These are phyloP conservation scores for Isoperla grammatica DNA, from an alignment of 2,888 invertebrate species.

Conservation along the genomic window DNA sequence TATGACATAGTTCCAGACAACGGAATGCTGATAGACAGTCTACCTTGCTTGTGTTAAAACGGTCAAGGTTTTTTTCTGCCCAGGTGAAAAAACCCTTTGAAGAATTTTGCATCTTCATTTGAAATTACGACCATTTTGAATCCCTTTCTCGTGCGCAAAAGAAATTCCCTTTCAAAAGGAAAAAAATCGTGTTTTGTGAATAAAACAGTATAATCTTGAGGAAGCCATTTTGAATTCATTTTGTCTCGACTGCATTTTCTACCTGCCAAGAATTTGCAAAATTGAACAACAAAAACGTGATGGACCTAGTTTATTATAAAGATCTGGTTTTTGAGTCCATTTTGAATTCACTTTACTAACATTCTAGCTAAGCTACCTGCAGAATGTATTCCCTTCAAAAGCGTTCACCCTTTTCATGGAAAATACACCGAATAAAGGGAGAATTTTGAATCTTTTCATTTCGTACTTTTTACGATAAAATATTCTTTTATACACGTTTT, in stretches of 20 bases:
- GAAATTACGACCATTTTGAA: constrained; percentile 11
- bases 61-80: too few species aligned
- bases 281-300: constrained; percentile 21
- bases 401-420: constrained; percentile 15
- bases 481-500: constrained; percentile 25
- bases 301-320: constrained; percentile 17
- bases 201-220: constrained; percentile 6
- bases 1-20: too few species aligned
- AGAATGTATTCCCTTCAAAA: constrained; percentile 4
- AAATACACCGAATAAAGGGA: constrained; percentile 13
- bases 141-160: constrained; percentile 8
- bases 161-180: constrained; percentile 10
- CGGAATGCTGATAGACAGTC: too few species aligned
- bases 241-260: constrained; percentile 24
- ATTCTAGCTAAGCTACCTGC: constrained; percentile 8
- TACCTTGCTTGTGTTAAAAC: too few species aligned
- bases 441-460: constrained; percentile 14
- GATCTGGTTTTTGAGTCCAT: constrained; percentile 20
- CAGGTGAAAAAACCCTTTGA: constrained; percentile 6
- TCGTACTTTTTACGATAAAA: constrained; percentile 21
- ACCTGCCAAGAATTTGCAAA: constrained; percentile 26
- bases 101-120: constrained; percentile 18
- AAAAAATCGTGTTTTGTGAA: not conserved
- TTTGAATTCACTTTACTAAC: constrained; percentile 18
- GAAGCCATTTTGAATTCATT: constrained; percentile 24